Evolutionary conservation across 1,140 invertebrate species (phyloP).

Genomic region (Phthorimaea operculella): DNA sequence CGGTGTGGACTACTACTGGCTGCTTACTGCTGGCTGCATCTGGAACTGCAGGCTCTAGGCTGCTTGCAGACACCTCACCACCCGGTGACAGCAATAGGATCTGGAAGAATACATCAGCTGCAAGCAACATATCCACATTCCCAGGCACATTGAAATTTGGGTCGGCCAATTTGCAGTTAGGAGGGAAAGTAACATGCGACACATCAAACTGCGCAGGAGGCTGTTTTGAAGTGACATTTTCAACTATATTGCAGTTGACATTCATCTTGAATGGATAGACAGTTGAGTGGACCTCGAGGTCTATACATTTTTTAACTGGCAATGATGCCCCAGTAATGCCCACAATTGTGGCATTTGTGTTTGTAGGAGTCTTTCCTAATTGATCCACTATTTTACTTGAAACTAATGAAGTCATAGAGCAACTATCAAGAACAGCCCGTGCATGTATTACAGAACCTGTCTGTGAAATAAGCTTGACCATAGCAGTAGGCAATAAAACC

Average conservation of each 20-base stretch:
- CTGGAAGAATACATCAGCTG: slow-evolving; percentile 13
- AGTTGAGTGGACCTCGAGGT: slow-evolving; percentile 5
- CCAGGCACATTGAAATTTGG: slow-evolving; percentile 3
- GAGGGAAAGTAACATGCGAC: neutral
- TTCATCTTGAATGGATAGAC: slow-evolving; percentile 2
- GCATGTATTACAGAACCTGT: neutral
- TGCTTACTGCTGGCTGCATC: too few species aligned
- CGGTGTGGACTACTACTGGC: too few species aligned
- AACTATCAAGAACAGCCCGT: neutral
- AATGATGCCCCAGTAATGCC: neutral
- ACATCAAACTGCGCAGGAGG: neutral
- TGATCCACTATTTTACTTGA: neutral
- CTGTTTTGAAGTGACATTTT: slow-evolving; percentile 10
- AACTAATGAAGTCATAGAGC: neutral
- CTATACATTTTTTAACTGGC: neutral
- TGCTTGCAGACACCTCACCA: too few species aligned
- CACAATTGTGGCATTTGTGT: slow-evolving; percentile 1
- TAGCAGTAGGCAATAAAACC: slow-evolving; percentile 3
- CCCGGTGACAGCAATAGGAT: neutral
- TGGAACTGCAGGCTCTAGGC: too few species aligned
- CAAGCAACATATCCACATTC: slow-evolving; percentile 8
- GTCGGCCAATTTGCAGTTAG: neutral
- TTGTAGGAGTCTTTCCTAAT: neutral
- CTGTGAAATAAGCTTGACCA: slow-evolving; percentile 5
- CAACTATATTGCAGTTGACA: slow-evolving; percentile 8